A percentile compares a stretch with the other conserved stretches of the same genome.
Conservation (phyloP, 2,113 vertebrate species). For the Trinectes maculatus region DNA sequence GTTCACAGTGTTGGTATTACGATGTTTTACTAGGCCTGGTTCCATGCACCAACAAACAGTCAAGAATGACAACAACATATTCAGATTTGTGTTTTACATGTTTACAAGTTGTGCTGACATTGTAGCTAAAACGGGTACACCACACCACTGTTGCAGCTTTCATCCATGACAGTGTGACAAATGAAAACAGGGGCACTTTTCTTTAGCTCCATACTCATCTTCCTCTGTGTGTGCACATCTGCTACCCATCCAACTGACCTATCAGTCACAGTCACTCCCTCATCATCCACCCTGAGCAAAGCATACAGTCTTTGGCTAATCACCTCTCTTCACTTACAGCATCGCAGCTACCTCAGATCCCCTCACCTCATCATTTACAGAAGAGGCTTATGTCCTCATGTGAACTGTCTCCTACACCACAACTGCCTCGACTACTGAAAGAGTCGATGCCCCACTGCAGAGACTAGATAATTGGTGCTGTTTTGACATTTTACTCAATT, state of each 20-base stretch:
- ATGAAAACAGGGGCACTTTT: conserved; percentile 17
- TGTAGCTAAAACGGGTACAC: background rate
- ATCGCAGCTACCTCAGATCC: conserved; percentile 37
- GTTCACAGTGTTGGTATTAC: background rate
- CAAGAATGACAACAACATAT: too few relatives aligned
- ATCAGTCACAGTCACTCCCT: conserved; percentile 50
- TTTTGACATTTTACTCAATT: conserved; percentile 38
- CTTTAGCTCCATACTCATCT: background rate
- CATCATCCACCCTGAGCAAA: conserved; percentile 48
- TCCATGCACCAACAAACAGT: background rate
- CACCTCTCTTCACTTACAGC: conserved; percentile 32
- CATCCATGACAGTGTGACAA: conserved; percentile 17
- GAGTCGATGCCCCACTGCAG: conserved; percentile 4
- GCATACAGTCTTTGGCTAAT: conserved; percentile 45
- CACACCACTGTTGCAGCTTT: background rate
- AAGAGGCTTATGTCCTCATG: conserved; percentile 51
- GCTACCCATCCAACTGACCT: conserved; percentile 26
- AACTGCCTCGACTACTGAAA: conserved; percentile 13
- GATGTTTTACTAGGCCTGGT: background rate
- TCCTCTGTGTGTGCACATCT: conserved; percentile 18
- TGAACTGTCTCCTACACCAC: conserved; percentile 52
- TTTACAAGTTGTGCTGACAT: background rate
- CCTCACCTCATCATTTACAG: conserved; percentile 48
- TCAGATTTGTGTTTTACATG: too few relatives aligned
- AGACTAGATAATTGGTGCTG: conserved; percentile 36